phyloP scores from a whole-genome alignment of 2,113 vertebrate genomes.

The Alosa alosa region DNA sequence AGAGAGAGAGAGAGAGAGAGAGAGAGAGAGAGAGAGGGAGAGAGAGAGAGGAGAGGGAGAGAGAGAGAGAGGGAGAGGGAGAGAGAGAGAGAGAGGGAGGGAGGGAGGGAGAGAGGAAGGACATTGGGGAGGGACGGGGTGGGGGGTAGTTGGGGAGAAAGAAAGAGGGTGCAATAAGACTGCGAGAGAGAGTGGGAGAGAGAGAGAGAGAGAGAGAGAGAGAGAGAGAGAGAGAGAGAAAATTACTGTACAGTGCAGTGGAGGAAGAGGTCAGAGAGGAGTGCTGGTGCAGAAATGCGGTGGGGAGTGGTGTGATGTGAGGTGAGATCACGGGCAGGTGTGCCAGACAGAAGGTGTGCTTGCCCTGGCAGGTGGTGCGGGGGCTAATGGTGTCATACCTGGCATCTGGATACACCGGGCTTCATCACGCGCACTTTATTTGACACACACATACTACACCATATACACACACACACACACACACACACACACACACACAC shows the following conservation, averaged over 20 bases:
- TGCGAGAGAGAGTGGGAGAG: background rate
- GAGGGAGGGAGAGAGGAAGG: background rate
- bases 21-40: slow-evolving; percentile 6
- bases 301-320: slow-evolving; percentile 38
- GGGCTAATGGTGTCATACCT: slow-evolving; percentile 46
- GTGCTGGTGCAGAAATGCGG: slow-evolving; percentile 43
- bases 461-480: no score
- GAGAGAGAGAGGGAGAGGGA: slow-evolving; percentile 30
- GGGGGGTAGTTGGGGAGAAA: no score
- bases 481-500: no score
- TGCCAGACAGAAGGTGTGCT: slow-evolving; percentile 53
- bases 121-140: background rate
- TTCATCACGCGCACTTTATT: background rate
- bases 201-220: background rate
- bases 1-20: no score
- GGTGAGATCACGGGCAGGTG: slow-evolving; percentile 54
- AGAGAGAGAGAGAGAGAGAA: slow-evolving; percentile 12
- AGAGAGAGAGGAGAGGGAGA: slow-evolving; percentile 9
- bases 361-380: slow-evolving; percentile 55
- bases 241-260: slow-evolving; percentile 29
- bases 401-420: slow-evolving; percentile 51
- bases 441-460: no score
- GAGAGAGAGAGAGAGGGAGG: background rate
- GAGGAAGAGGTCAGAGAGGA: slow-evolving; percentile 54
- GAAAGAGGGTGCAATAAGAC: background rate